A percentile compares a stretch with the other conserved stretches of the same genome.
Evolutionary conservation across 2,888 invertebrate species (phyloP).

Genomic region (Tinea pellionella): DNA sequence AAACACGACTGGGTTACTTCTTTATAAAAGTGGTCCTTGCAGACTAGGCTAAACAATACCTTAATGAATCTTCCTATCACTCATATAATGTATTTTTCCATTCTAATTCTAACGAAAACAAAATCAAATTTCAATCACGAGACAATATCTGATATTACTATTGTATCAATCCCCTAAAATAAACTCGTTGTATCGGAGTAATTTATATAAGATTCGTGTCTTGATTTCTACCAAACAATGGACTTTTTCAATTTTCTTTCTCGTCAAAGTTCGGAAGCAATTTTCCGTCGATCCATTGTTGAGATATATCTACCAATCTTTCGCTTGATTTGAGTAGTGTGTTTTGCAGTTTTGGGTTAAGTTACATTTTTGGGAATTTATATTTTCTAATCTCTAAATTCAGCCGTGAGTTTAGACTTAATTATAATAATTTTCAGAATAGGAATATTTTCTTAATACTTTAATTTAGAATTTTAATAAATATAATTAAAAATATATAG

Average conservation of each 20-base stretch:
- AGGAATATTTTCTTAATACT: too few species aligned
- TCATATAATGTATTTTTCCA: too few species aligned
- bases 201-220: not conserved
- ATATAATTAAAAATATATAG: too few species aligned
- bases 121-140: not conserved
- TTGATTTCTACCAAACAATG: not conserved
- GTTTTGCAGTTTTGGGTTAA: not conserved
- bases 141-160: not conserved
- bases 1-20: too few species aligned
- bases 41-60: too few species aligned
- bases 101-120: not conserved
- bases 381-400: too few species aligned
- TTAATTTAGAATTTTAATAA: too few species aligned
- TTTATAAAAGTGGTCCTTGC: too few species aligned
- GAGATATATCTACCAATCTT: conserved; percentile 8
- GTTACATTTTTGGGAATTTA: too few species aligned
- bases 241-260: conserved; percentile 4
- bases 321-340: conserved; percentile 4
- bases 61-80: too few species aligned
- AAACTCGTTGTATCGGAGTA: not conserved
- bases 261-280: conserved; percentile 9
- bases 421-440: too few species aligned
- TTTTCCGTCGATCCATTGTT: conserved; percentile 12
- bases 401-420: too few species aligned
- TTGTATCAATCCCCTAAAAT: not conserved